phyloP scores from a whole-genome alignment of 2,888 invertebrate genomes.

The Archips xylosteana region DNA sequence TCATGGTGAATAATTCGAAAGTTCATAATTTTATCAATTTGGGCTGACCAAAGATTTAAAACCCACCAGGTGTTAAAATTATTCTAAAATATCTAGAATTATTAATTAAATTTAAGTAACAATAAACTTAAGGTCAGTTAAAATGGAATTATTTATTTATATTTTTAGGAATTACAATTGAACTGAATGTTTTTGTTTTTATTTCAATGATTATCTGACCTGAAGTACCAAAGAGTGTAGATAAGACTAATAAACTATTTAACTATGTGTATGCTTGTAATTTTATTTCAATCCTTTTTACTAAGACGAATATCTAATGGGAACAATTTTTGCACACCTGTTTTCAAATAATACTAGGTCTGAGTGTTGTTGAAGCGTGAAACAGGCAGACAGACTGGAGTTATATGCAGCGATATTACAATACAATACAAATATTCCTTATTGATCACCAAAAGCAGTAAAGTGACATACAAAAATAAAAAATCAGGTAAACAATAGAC shows the following conservation, averaged over 20 bases:
- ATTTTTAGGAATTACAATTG: neutral
- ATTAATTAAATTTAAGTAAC: neutral
- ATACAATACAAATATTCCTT: too few relatives aligned
- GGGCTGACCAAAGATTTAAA: constrained; percentile 16
- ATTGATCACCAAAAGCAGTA: too few relatives aligned
- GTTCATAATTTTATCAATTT: neutral
- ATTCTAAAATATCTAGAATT: neutral
- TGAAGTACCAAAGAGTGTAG: constrained; percentile 33
- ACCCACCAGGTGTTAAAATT: neutral
- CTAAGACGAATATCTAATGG: neutral
- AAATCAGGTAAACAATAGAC: too few relatives aligned
- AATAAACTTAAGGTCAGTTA: constrained; percentile 2
- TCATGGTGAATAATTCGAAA: neutral
- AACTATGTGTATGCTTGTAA: constrained; percentile 2
- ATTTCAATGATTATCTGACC: constrained; percentile 13
- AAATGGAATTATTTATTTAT: neutral
- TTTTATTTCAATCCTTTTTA: neutral
- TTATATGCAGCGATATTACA: too few relatives aligned
- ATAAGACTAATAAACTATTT: constrained; percentile 33
- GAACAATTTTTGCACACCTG: too few relatives aligned
- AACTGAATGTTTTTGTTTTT: constrained; percentile 7
- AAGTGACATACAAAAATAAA: too few relatives aligned
- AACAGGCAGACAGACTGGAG: too few relatives aligned
- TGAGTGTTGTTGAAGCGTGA: too few relatives aligned
- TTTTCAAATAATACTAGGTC: too few relatives aligned